Evolutionary conservation across 2,113 vertebrate genomes (phyloP), one percentile per base, ranked within the genome.

Genomic region (Tiliqua scincoides): DNA sequence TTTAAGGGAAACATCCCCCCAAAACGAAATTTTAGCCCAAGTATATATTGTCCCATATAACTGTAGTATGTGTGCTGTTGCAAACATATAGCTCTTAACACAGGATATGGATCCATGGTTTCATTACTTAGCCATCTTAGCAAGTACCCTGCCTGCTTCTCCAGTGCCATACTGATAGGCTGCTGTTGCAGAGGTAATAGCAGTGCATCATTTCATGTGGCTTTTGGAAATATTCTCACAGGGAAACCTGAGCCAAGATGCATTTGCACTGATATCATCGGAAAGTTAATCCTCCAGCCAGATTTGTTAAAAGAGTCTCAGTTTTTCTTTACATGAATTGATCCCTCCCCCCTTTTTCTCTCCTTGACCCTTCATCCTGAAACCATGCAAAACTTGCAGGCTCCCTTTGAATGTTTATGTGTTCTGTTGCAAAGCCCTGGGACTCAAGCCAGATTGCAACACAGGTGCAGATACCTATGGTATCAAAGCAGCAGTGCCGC

Each of bases 211-310:
- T 54, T 88, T 86, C 79, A 88, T 85, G 91, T 92, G 77, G 88
- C 84, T 77, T 18, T 88, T 83, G 91, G 79, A 91, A 76, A 89
- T 90, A 65, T 74, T 74, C 23, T 40, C 80, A 9, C 23, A 83
- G 21, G 23, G 87, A 90, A 94, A 92, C 77, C 20, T 0, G 7
- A 93, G 91, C 84, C 82, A 25, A 59, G 84, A 85, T 93, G 88
- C 79, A 87, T 88, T 85, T 89, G 88, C 40, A 89, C 71, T 85
- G 84, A 82, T 94, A 93, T 85, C 82, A 70, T 83, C 77, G 89
- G 91, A 86, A 91, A 91, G 1, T 27, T 87, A 84, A 37, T 92
- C 57, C 86, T 87, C 71, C 85, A 84, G 77, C 85, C 84, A 84
- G 72, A 32, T 86, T 86, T 87, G 74, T 72, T 79, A 84, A 10